Evolutionary conservation across 2,888 invertebrate species (phyloP), one percentile per base, ranked within the genome.

Genomic region (Melikaiella ostensackeni): DNA sequence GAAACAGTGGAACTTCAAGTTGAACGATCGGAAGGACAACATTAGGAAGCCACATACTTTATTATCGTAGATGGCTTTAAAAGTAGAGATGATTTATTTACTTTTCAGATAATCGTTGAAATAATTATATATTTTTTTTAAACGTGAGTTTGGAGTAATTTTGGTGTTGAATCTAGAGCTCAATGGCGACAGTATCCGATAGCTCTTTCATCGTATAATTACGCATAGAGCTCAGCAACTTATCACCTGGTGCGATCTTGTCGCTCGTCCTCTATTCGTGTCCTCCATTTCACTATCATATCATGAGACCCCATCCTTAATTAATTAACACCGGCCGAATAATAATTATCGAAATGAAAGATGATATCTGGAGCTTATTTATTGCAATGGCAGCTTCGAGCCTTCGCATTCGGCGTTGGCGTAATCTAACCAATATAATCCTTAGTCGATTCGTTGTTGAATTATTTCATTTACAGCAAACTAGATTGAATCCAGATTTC

Each of bases 321-420:
- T 91, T 90, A 90, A 90, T 90, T 90, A 90, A 90, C 90, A 86
- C 85, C 84, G 84, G 78, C 81, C 86, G 86, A 89, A 90, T 89
- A 89, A 89, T 90, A 90, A 90, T 90, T 89, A 90, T 88, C 87
- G 86, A 84, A 89, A 88, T 89, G 89, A 89, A 88, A 89, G 89
- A 90, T 90, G 86, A 79, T 90, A 90, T 90, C 87, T 79, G 78
- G 63, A 80, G 87, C 83, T 88, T 89, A 89, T 90, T 90, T 89
- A 89, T 89, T 85, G 87, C 83, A 81, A 81, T 84, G 80, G 75
- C 82, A 84, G 84, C 86, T 86, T 84, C 75, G 74, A 59, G 62
- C 66, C 64, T 62, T 21, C 46, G 61, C 75, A 30, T 50, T 78
- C 75, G 79, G 82, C 84, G 86, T 87, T 86, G 84, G 84, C 83